A percentile compares a stretch with the other conserved stretches of the same genome.
Evolutionary conservation across 2,888 invertebrate genomes (phyloP).

Genomic region (Ametastegia equiseti): DNA sequence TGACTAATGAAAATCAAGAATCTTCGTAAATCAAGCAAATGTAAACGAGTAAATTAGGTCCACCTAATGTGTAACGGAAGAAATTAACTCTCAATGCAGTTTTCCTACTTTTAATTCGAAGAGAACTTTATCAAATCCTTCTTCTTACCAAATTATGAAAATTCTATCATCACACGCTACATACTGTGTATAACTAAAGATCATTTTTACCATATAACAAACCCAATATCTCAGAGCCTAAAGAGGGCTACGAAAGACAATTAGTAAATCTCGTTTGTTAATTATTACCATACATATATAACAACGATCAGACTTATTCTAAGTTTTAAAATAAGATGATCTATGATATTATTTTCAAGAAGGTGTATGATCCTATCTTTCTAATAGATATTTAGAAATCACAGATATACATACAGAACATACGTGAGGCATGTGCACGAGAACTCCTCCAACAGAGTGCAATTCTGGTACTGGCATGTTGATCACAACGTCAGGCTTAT

Average conservation of each 20-base stretch:
- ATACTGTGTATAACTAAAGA: slow-evolving; percentile 7
- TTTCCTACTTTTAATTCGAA: background rate
- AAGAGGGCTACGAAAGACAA: slow-evolving; percentile 29
- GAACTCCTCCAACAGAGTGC: slow-evolving; percentile 89
- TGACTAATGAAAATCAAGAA: background rate
- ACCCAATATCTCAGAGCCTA: slow-evolving; percentile 29
- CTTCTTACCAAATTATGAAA: background rate
- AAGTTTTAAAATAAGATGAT: background rate
- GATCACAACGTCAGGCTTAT: slow-evolving; percentile 81
- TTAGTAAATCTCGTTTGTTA: slow-evolving; percentile 6
- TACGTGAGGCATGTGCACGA: slow-evolving; percentile 96
- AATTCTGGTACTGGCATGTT: slow-evolving; percentile 83
- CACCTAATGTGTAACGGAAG: background rate
- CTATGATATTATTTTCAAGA: background rate
- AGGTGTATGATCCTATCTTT: slow-evolving; percentile 45
- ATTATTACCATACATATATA: slow-evolving; percentile 5
- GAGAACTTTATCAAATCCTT: background rate
- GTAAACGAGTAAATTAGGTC: background rate
- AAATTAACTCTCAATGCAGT: background rate
- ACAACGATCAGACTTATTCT: slow-evolving; percentile 7
- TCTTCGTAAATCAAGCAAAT: too few species aligned
- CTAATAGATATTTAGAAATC: slow-evolving; percentile 46
- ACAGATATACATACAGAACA: slow-evolving; percentile 78
- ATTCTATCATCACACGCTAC: slow-evolving; percentile 10
- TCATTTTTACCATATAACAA: slow-evolving; percentile 11